Conservation (phyloP, 2,113 vertebrate genomes). For the Turnix velox region DNA sequence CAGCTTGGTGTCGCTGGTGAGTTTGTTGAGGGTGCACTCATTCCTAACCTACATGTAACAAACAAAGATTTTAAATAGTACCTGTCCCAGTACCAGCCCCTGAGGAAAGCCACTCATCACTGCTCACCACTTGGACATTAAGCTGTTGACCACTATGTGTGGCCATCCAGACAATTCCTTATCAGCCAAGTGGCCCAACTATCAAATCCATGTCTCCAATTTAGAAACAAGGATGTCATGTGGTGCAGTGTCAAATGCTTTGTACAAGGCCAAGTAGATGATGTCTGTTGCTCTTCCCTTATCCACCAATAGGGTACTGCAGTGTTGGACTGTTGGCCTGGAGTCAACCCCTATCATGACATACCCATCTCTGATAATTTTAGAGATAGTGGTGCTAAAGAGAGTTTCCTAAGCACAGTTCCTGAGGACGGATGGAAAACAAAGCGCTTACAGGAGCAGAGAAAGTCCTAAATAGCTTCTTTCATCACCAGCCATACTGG, state of each 20-base stretch:
- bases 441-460: background rate
- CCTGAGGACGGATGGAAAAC: background rate
- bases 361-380: background rate
- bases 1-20: background rate
- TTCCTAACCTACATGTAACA: background rate
- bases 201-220: background rate
- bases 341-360: background rate
- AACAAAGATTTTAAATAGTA: too few species aligned
- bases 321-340: background rate
- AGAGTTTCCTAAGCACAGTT: background rate
- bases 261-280: background rate
- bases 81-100: too few species aligned
- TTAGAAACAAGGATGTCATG: background rate
- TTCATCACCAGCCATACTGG: background rate
- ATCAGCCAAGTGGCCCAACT: background rate
- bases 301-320: background rate
- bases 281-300: background rate
- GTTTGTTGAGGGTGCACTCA: background rate
- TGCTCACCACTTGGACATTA: background rate
- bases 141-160: background rate
- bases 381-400: background rate
- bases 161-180: background rate
- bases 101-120: background rate
- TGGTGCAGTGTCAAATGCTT: background rate
- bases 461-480: conserved; percentile 7